These are phyloP conservation scores for Dasyornis broadbenti DNA, from an alignment of 2,113 vertebrate genomes.

Conservation along the genomic window DNA sequence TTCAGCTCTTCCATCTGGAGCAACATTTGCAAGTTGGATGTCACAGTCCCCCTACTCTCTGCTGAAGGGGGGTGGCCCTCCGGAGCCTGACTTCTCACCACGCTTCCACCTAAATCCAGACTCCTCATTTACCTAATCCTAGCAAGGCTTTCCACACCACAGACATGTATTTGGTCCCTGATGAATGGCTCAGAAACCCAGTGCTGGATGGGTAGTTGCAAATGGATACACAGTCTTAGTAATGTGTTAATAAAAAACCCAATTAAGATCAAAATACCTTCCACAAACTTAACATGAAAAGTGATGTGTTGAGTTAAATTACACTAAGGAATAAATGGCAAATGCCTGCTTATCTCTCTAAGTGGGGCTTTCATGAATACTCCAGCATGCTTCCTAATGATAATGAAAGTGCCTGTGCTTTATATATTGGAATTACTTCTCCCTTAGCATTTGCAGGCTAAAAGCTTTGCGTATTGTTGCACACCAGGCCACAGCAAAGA, in stretches of 20 bases:
- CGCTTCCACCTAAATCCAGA: not conserved
- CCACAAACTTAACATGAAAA: slow-evolving; percentile 19
- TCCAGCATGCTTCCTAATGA: slow-evolving; percentile 6
- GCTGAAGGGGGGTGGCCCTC: not conserved
- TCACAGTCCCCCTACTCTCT: not conserved
- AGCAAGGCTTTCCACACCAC: not conserved
- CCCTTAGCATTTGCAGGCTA: not conserved
- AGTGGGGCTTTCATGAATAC: slow-evolving; percentile 31
- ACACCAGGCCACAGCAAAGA: not conserved
- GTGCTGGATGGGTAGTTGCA: not conserved
- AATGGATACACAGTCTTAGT: not conserved
- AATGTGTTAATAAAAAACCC: not conserved
- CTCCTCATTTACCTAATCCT: not conserved
- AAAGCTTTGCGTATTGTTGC: slow-evolving; percentile 10
- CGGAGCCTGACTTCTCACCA: not conserved
- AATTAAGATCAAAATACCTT: slow-evolving; percentile 16
- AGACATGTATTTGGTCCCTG: not conserved
- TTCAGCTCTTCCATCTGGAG: not conserved
- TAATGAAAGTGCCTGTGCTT: not conserved
- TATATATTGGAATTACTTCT: not conserved
- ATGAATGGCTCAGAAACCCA: not conserved
- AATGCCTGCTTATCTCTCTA: not conserved
- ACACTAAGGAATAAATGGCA: slow-evolving; percentile 15
- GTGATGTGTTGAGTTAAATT: slow-evolving; percentile 17
- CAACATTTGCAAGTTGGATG: not conserved